Percentiles rank a stretch among this genome's conserved stretches.
Conservation (phyloP, 2,113 vertebrate species). For the Mobula hypostoma region DNA sequence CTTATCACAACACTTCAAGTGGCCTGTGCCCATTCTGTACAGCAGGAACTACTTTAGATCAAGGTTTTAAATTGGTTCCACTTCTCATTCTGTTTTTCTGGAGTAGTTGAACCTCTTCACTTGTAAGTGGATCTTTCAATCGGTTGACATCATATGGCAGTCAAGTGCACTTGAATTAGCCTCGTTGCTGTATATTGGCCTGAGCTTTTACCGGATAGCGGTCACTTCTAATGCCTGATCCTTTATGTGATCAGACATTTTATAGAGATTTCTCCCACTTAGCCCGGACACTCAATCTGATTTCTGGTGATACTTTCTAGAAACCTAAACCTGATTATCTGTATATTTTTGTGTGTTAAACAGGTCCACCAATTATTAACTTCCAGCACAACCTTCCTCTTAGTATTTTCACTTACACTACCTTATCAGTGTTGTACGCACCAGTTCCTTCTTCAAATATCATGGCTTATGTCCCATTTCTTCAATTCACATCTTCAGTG, state of each 20-base stretch:
- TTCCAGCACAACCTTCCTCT: background rate
- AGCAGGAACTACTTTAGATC: background rate
- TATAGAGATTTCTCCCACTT: background rate
- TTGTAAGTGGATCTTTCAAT: constrained; percentile 17
- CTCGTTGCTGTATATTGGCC: background rate
- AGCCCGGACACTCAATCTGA: background rate
- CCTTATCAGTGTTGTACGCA: background rate
- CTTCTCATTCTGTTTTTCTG: background rate
- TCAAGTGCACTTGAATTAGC: background rate
- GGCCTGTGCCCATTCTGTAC: too few species aligned
- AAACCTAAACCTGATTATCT: background rate
- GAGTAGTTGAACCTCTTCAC: background rate
- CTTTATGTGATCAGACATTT: background rate
- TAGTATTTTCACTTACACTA: constrained; percentile 5
- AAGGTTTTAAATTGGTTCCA: constrained; percentile 1
- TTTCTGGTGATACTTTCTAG: background rate
- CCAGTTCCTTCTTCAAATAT: constrained; percentile 18
- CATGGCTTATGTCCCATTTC: background rate
- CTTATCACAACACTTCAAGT: background rate
- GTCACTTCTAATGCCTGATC: constrained; percentile 11
- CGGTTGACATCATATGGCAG: constrained; percentile 1
- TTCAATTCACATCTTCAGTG: constrained; percentile 14
- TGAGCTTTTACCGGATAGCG: background rate
- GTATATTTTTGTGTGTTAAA: background rate
- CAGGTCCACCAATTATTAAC: constrained; percentile 1